Evolutionary conservation across 2,113 vertebrate species (phyloP).

Genomic region (Pelmatolapia mariae): DNA sequence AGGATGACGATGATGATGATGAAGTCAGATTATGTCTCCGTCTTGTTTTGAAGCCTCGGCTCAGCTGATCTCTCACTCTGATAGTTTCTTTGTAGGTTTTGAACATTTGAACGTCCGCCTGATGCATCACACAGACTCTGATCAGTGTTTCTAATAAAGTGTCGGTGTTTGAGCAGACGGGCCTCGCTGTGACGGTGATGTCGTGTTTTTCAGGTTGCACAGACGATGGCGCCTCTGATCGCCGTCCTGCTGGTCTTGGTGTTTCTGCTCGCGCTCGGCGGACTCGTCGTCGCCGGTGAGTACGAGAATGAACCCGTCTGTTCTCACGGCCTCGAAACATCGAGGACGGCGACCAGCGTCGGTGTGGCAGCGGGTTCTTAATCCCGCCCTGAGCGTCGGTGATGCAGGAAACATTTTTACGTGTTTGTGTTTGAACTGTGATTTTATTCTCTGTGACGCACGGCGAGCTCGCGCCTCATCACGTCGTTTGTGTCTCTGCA

Average conservation of each 20-base stretch:
- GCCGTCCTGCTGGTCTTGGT: background rate
- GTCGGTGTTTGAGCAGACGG: background rate
- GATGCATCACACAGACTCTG: no score
- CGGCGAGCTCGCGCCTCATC: background rate
- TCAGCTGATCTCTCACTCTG: fast-evolving
- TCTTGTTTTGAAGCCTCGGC: background rate
- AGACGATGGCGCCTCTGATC: background rate
- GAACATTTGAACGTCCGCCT: background rate
- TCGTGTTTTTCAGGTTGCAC: background rate
- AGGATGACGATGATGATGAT: background rate
- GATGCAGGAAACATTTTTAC: background rate
- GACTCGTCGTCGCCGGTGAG: background rate
- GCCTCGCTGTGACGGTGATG: background rate
- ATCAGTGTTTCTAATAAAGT: background rate
- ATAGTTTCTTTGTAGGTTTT: background rate
- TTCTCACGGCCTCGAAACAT: background rate
- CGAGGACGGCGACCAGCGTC: fast-evolving
- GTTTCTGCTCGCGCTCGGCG: background rate
- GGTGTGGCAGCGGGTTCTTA: fast-evolving
- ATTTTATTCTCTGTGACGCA: background rate
- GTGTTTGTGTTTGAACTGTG: background rate
- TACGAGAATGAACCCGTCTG: background rate
- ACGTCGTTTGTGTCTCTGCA: background rate
- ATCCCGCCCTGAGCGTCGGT: background rate
- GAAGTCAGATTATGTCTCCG: background rate